phyloP scores from a whole-genome alignment of 2,113 vertebrate genomes.

The Gopherus evgoodei region DNA sequence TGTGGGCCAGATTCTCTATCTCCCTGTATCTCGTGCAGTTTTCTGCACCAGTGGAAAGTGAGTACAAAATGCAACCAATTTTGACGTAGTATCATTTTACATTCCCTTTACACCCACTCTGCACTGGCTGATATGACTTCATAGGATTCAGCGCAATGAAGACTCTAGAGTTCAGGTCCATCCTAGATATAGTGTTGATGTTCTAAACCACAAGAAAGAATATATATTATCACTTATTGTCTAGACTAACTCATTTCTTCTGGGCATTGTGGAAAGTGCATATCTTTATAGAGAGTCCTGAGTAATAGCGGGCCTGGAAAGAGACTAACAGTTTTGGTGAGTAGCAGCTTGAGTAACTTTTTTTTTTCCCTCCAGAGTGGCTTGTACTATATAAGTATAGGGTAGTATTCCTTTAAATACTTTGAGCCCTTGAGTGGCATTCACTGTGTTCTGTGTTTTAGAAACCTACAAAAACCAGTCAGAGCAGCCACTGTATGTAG shows the following conservation, averaged over 20 bases:
- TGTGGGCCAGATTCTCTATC: background rate
- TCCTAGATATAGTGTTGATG: too few relatives aligned
- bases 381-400: background rate
- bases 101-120: background rate
- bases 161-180: background rate
- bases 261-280: background rate
- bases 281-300: background rate
- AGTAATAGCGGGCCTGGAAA: background rate
- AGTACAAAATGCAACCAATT: background rate
- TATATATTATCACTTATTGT: too few relatives aligned
- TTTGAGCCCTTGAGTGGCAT: rapidly evolving
- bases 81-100: background rate
- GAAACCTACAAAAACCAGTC: background rate
- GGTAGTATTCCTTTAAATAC: background rate
- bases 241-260: background rate
- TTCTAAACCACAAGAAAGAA: too few relatives aligned
- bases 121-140: background rate
- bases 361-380: too few relatives aligned
- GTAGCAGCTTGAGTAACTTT: too few relatives aligned
- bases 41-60: background rate
- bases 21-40: background rate
- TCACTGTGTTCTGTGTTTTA: background rate
- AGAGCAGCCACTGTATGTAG: background rate
- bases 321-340: background rate
- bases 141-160: background rate